Base-by-base conservation (phyloP, 2,888 invertebrate species). In the Actias luna region DNA sequence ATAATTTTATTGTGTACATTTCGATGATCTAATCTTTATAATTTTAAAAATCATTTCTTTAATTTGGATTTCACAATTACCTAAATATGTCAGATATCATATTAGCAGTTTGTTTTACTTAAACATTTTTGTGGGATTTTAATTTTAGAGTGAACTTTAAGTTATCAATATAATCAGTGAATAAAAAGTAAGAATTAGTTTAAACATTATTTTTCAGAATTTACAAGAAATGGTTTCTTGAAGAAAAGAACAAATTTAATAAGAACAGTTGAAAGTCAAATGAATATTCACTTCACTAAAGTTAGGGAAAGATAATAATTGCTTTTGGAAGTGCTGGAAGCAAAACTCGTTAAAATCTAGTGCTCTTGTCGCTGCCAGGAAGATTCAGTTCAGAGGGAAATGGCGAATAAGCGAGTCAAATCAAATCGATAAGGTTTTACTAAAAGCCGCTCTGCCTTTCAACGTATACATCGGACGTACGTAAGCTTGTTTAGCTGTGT, bases 281-380 rank as follows among this genome's bases (percentile, higher is more conserved):
- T 71, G 72, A 68, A 75, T 79, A 78, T 82, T 82, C 78, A 78
- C 75, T 80, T 73, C 69, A 69, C 67, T 75, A 66, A 77, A 80
- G 75, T 74, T 70, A 68, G 70, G 72, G 72, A 69, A 68, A 72
- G 77, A 79, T 81, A 80, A 78, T 83, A 82, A 85, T 84, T 82
- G 83, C 80, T 83, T 76, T 76, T 68, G 71, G 69, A 78, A 73
- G 72, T 76, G 78, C 86, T 87, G 75, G 77, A 75, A 83, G 80
- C 76, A 79, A 79, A 84, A 84, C 86, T 89, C 87, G 85, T 89
- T 89, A 89, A 85, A 86, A 78, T 86, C 80, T 83, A 88, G 87
- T 79, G 83, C 87, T 75, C 85, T 86, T 71, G 64, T 64, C 68
- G 71, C 67, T 68, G 73, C 78, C 74, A 73, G 68, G 63, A 64